phyloP scores from a whole-genome alignment of 2,113 vertebrate species.

The Macquaria australasica region DNA sequence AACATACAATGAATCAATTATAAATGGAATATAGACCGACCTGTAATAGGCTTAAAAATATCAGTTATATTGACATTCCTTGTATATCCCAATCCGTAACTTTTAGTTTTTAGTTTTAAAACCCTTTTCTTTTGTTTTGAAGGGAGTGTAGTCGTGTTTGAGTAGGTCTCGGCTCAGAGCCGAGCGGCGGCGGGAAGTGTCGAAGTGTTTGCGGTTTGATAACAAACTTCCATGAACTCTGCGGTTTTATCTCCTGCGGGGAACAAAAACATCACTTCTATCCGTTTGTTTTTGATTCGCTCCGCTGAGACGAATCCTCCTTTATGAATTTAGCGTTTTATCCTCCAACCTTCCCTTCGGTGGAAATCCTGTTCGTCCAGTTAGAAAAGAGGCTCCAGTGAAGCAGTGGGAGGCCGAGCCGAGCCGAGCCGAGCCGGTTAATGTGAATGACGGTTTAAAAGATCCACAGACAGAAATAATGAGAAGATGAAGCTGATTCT shows the following conservation, averaged over 20 bases:
- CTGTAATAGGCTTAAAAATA: too few relatives aligned
- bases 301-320: neutral
- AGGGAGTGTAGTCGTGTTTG: neutral
- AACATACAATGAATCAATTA: too few relatives aligned
- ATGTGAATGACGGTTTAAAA: neutral
- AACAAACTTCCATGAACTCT: neutral
- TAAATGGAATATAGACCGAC: neutral
- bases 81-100: too few relatives aligned
- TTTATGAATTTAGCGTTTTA: neutral
- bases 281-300: neutral
- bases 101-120: too few relatives aligned
- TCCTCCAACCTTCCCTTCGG: neutral
- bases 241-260: neutral
- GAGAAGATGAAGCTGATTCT: slow-evolving; percentile 69
- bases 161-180: too few relatives aligned
- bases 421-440: neutral
- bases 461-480: neutral
- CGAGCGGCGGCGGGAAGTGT: neutral
- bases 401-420: neutral
- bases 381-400: neutral
- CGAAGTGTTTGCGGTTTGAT: neutral
- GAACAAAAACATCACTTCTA: neutral
- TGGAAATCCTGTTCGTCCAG: neutral
- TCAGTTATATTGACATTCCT: too few relatives aligned
- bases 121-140: neutral